Percentiles rank a stretch among this genome's conserved stretches.
phyloP scores from a whole-genome alignment of 1,140 invertebrate genomes.

The Halictus rubicundus region DNA sequence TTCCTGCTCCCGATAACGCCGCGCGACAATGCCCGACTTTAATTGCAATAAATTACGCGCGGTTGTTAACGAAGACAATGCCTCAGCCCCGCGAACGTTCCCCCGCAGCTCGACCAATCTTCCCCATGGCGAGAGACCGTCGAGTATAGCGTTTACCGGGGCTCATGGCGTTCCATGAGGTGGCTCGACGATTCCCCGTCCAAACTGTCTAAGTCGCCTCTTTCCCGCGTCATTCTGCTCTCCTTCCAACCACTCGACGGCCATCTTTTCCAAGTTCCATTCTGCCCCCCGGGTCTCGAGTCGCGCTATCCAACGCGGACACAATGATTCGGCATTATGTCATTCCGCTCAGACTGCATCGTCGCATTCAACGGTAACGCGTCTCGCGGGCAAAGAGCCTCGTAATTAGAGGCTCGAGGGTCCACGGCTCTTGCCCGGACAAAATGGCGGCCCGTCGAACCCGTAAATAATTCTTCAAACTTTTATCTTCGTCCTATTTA shows the following conservation, averaged over 20 bases:
- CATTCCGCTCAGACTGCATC: not conserved
- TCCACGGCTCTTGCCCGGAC: no score
- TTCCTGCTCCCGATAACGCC: not conserved
- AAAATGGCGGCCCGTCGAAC: not conserved
- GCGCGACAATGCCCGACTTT: slow-evolving; percentile 4
- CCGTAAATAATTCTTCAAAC: not conserved
- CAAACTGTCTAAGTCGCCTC: slow-evolving; percentile 34
- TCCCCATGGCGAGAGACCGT: slow-evolving; percentile 7
- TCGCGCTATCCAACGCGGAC: not conserved
- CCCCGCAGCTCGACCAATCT: not conserved
- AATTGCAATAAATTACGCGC: slow-evolving; percentile 6
- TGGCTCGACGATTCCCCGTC: slow-evolving; percentile 37
- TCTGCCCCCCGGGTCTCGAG: not conserved
- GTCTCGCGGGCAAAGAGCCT: not conserved
- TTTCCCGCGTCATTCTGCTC: not conserved
- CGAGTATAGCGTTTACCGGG: slow-evolving; percentile 39
- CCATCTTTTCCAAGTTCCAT: not conserved
- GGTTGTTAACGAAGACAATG: slow-evolving; percentile 18
- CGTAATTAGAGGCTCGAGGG: not conserved
- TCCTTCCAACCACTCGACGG: not conserved
- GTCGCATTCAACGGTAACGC: slow-evolving; percentile 10
- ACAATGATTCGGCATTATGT: slow-evolving; percentile 40
- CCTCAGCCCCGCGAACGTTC: slow-evolving; percentile 1
- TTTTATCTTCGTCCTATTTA: not conserved
- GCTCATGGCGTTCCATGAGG: slow-evolving; percentile 42